phyloP scores from a whole-genome alignment of 2,113 vertebrate species.

The Candoia aspera region DNA sequence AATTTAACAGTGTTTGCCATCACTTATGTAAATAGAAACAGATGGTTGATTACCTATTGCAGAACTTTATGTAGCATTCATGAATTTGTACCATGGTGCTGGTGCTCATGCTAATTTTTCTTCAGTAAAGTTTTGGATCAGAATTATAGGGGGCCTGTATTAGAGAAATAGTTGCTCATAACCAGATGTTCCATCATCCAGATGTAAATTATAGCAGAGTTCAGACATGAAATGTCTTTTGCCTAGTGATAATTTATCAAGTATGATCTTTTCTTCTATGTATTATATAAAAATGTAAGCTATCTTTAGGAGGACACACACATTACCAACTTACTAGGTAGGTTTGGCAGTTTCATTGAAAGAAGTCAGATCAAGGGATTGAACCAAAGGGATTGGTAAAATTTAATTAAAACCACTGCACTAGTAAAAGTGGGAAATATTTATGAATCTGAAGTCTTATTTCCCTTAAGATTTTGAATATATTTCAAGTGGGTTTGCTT shows the following conservation, averaged over 20 bases:
- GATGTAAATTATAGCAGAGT: not conserved
- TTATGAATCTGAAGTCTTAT: conserved; percentile 51
- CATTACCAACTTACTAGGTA: not conserved
- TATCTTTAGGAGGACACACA: not conserved
- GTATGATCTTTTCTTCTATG: not conserved
- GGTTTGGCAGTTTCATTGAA: conserved; percentile 27
- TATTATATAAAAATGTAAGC: not conserved
- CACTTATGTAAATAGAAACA: not conserved
- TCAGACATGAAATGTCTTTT: not conserved
- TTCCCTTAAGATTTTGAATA: conserved; percentile 58
- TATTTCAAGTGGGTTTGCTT: conserved; percentile 40
- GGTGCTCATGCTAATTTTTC: not conserved
- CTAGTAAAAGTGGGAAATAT: conserved; percentile 52
- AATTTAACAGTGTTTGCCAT: not conserved
- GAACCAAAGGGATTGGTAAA: conserved; percentile 64
- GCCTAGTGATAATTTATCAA: not conserved
- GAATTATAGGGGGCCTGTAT: not conserved
- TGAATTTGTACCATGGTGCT: not conserved
- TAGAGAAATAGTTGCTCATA: not conserved
- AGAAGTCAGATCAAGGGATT: conserved; percentile 63
- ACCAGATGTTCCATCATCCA: not conserved
- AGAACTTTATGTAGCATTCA: no score
- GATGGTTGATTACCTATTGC: not conserved
- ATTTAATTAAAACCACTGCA: conserved; percentile 72
- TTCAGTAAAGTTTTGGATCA: not conserved